Evolutionary conservation across 37 sponge, comb jelly and placozoan species (phyloP), one percentile per base, ranked within the genome.

Genomic region (Spongia lamella): DNA sequence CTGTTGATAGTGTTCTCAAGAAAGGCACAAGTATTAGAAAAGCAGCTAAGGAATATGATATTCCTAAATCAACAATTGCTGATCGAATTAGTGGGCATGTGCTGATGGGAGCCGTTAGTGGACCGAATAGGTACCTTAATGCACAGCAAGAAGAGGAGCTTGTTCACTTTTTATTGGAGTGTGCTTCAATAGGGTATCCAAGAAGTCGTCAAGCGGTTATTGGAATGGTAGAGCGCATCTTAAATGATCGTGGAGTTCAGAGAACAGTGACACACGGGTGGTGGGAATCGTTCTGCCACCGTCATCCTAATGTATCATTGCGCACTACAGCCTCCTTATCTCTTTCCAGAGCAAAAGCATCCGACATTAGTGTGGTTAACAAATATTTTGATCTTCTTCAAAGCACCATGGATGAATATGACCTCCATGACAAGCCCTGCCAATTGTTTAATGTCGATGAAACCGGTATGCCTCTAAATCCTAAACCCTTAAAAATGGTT

Each of bases 401-500:
- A 20, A 2, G 54, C 7, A 68, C 69, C 29, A n/a, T 68, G 22
- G 20, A 34, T 7, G 56, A 54, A 25, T 54, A 72, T 27, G 73
- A 22, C 20, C 56, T 72, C 15, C n/a, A 21, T 32, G 24, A 72
- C 5, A 1, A 33, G 34, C 73, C 73, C 22, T 27, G 56, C 3
- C 73, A 72, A 7, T 30, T 72, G 25, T 72, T 72, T 27, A 72
- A 72, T 33, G 26, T 27, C 25, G 73, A 72, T 72, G 73, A 72
- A 36, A 72, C 36, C 3, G 73, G 73, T 1, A 20, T 72, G 7
- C 57, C 56, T 32, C 73, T 72, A 0, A 36, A 63, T 1, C 79
- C 61, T 27, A 53, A 53, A 24, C 33, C 79, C 0, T 32, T 38
- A 1, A 66, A 56, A 15, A 54, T 78, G 20, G 58, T 78, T 14